Evolutionary conservation across 2,888 invertebrate genomes (phyloP), one percentile per base, ranked within the genome.

Genomic region (Trissonchulus latispiculum): DNA sequence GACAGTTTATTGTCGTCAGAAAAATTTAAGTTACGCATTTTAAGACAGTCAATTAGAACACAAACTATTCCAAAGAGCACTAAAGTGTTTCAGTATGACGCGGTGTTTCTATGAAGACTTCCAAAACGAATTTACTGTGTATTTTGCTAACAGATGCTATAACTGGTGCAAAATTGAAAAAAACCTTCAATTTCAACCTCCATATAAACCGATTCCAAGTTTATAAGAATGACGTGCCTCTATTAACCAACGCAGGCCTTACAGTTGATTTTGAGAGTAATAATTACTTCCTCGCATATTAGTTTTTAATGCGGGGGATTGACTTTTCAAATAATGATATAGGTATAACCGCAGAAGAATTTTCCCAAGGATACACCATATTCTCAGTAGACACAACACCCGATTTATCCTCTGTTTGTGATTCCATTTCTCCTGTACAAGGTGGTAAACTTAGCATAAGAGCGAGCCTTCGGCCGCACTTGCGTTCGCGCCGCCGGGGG

Each of bases 81-180:
- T 64, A n/a, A n/a, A n/a, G n/a, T n/a, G n/a, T n/a, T n/a, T n/a
- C n/a, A n/a, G n/a, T n/a, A n/a, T n/a, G n/a, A n/a, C n/a, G n/a
- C n/a, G n/a, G n/a, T n/a, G n/a, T n/a, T n/a, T n/a, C n/a, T n/a
- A n/a, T n/a, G n/a, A n/a, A n/a, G n/a, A n/a, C 29, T 64, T 31
- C 66, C 66, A 18, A 64, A 64, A 64, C 66, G 66, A 64, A 18
- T 64, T 18, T 64, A 64, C 33, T 64, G 29, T 64, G 29, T 64
- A 64, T 64, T n/a, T n/a, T n/a, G n/a, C n/a, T n/a, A n/a, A n/a
- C n/a, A n/a, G n/a, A n/a, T n/a, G n/a, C n/a, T n/a, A n/a, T n/a
- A n/a, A n/a, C n/a, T n/a, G n/a, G n/a, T n/a, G n/a, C n/a, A n/a
- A n/a, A n/a, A n/a, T n/a, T n/a, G n/a, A n/a, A 31, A 64, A 31